Evolutionary conservation across 2,888 invertebrate genomes (phyloP).

Genomic region (Deroplatys truncata): DNA sequence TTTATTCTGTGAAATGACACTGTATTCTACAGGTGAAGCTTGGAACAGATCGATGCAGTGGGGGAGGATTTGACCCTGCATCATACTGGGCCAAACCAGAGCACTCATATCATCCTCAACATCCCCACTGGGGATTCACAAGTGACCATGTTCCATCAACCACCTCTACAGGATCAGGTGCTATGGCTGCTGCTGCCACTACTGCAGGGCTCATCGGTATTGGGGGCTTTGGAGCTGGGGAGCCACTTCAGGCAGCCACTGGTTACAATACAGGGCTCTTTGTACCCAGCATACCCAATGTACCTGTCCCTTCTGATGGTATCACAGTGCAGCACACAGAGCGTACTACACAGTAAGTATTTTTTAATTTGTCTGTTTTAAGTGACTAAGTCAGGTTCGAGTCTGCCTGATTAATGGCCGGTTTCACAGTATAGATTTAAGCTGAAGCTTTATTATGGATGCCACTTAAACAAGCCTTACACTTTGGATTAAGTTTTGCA

Average conservation of each 20-base stretch:
- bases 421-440: too few species aligned
- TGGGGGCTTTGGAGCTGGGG: neutral
- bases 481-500: too few species aligned
- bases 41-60: neutral
- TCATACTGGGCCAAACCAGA: neutral
- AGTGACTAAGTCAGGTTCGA: too few species aligned
- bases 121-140: neutral
- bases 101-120: neutral
- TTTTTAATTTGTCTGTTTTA: too few species aligned
- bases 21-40: neutral
- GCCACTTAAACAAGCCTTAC: too few species aligned
- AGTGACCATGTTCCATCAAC: neutral
- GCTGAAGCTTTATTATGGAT: too few species aligned
- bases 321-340: neutral
- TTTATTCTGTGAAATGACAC: too few species aligned
- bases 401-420: too few species aligned
- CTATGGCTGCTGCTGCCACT: neutral
- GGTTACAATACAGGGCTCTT: neutral
- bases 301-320: neutral
- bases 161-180: neutral
- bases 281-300: neutral
- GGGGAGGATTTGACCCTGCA: neutral
- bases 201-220: neutral
- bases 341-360: neutral
- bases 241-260: neutral